Evolutionary conservation across 2,888 invertebrate species (phyloP).

Genomic region (Xestia c-nigrum): DNA sequence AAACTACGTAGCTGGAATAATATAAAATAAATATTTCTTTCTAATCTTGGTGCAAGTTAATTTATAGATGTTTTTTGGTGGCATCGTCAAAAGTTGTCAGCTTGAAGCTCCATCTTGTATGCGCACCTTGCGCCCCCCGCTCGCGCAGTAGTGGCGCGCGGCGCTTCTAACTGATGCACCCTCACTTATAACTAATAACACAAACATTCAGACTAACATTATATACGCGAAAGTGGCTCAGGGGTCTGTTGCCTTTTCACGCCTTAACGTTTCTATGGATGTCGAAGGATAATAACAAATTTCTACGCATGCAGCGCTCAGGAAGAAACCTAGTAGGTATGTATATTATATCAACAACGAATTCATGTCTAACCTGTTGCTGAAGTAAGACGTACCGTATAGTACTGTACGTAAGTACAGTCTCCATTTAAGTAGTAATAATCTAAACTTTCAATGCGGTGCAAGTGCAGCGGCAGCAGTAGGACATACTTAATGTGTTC

Average conservation of each 20-base stretch:
- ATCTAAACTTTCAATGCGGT: too few species aligned
- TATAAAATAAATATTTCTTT: neutral
- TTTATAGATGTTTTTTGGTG: conserved; percentile 9
- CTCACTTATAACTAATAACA: neutral
- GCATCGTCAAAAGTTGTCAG: neutral
- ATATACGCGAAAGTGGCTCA: neutral
- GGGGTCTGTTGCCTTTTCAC: neutral
- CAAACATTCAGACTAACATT: neutral
- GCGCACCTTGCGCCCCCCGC: conserved; percentile 23
- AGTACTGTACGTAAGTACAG: too few species aligned
- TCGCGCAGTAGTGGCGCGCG: neutral
- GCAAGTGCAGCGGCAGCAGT: neutral
- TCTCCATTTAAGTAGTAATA: neutral
- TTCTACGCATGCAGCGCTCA: neutral
- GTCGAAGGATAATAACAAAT: neutral
- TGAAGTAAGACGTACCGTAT: neutral
- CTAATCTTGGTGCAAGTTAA: conserved; percentile 14
- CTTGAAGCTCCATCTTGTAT: conserved; percentile 11
- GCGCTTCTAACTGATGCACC: neutral
- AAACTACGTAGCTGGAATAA: neutral
- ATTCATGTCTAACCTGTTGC: neutral
- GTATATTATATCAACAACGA: neutral
- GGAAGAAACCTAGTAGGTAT: neutral
- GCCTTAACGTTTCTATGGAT: neutral
- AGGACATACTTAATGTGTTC: neutral